Evolutionary conservation across 2,797 vertebrate species (phyloP).

Genomic region (Neoniphon sammara): DNA sequence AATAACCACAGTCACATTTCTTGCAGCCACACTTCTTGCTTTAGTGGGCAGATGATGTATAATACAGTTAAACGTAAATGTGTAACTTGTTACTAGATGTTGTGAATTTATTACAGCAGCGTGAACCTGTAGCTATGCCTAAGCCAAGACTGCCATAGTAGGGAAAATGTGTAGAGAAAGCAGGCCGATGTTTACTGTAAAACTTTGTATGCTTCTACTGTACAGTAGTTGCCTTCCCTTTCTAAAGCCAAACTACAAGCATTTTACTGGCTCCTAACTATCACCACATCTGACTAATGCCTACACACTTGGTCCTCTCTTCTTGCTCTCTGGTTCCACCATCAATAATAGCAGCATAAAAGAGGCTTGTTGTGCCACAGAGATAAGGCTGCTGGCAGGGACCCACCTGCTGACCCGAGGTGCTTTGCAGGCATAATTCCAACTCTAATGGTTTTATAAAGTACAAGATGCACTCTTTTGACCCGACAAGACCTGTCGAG

Average conservation of each 20-base stretch:
- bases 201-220: not conserved
- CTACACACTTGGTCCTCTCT: constrained; percentile 41
- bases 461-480: not conserved
- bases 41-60: constrained; percentile 45
- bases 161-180: not conserved
- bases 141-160: not conserved
- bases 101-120: constrained; percentile 2
- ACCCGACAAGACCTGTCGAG: too few species aligned
- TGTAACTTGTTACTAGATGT: constrained; percentile 14
- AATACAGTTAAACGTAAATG: constrained; percentile 3
- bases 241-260: not conserved
- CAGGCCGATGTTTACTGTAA: constrained; percentile 4
- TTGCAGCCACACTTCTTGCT: constrained; percentile 60
- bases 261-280: constrained; percentile 38
- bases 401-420: constrained; percentile 33
- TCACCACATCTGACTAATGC: constrained; percentile 57
- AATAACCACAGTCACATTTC: constrained; percentile 70
- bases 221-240: not conserved
- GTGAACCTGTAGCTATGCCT: constrained; percentile 2
- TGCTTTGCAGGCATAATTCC: constrained; percentile 6
- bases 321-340: constrained; percentile 43
- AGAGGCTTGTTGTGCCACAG: constrained; percentile 53
- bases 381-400: constrained; percentile 44
- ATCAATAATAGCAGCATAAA: constrained; percentile 53
- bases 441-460: constrained; percentile 4